A percentile compares a stretch with the other conserved stretches of the same genome.
Evolutionary conservation across 2,797 vertebrate species (phyloP).

Genomic region (Betta splendens): DNA sequence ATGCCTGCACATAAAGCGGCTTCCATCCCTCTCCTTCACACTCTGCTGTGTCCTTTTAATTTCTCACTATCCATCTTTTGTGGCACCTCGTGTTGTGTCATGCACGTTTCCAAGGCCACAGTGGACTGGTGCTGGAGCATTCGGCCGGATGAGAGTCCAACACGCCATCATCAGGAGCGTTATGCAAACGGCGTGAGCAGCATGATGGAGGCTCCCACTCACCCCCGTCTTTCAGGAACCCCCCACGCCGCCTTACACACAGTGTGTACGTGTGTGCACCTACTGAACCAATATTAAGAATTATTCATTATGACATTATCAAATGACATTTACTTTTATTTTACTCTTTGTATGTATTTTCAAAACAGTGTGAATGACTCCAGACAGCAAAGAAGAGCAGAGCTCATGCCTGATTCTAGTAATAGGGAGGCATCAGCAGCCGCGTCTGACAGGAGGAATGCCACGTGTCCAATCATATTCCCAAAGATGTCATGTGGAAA

Average conservation of each 20-base stretch:
- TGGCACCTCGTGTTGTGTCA: conserved; percentile 28
- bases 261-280: too few species aligned
- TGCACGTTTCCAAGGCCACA: conserved; percentile 4
- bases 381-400: conserved; percentile 16
- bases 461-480: conserved; percentile 9
- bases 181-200: conserved; percentile 46
- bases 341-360: too few species aligned
- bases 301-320: too few species aligned
- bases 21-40: conserved; percentile 2
- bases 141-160: conserved; percentile 30
- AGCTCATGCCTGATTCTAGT: conserved; percentile 7
- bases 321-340: too few species aligned
- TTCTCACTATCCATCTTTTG: conserved; percentile 44
- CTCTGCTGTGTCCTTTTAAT: conserved; percentile 40
- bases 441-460: conserved; percentile 17
- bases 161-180: conserved; percentile 35
- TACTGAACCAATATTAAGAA: too few species aligned
- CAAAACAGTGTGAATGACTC: conserved; percentile 22
- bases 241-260: too few species aligned
- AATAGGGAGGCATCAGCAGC: background rate
- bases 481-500: conserved; percentile 32
- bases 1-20: conserved; percentile 34
- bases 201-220: conserved; percentile 58
- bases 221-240: conserved; percentile 67
- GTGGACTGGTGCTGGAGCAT: conserved; percentile 19